Conservation (phyloP, 2,113 vertebrate genomes). For the Pseudorectes ferrugineus region DNA sequence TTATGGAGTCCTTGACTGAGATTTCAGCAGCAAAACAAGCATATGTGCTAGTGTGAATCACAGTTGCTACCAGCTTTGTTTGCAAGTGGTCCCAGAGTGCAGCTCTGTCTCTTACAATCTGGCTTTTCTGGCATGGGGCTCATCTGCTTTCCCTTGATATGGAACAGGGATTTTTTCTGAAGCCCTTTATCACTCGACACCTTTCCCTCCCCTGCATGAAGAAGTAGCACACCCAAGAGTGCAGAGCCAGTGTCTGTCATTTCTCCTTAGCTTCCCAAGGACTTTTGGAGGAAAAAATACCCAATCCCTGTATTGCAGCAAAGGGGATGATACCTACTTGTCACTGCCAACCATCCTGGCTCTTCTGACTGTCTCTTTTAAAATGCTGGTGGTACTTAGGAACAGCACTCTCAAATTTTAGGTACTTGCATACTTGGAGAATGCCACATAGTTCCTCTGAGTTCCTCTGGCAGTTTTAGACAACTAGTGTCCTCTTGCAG, state of each 20-base stretch:
- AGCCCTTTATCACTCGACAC: constrained; percentile 13
- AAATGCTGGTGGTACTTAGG: not conserved
- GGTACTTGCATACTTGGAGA: not conserved
- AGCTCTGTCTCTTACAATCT: constrained; percentile 51
- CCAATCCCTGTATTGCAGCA: not conserved
- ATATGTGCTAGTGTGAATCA: constrained; percentile 36
- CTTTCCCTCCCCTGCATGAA: not conserved
- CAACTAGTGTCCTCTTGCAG: not conserved
- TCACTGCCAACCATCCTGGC: not conserved
- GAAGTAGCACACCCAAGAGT: not conserved
- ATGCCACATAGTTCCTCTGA: not conserved
- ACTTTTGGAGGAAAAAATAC: not conserved
- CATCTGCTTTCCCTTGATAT: constrained; percentile 10
- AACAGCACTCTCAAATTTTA: not conserved
- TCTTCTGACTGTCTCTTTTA: not conserved
- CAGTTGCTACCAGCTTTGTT: constrained; percentile 36
- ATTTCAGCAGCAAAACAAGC: constrained; percentile 40
- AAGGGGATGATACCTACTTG: not conserved
- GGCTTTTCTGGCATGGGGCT: constrained; percentile 43
- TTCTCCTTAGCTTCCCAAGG: constrained; percentile 17
- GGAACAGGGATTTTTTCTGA: not conserved
- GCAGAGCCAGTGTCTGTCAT: not conserved
- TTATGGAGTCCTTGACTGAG: constrained; percentile 25
- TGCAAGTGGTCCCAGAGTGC: constrained; percentile 48
- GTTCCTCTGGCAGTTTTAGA: not conserved